A percentile compares a stretch with the other conserved stretches of the same genome.
phyloP scores from a whole-genome alignment of 2,888 invertebrate species.

The Ganaspis brasiliensis region DNA sequence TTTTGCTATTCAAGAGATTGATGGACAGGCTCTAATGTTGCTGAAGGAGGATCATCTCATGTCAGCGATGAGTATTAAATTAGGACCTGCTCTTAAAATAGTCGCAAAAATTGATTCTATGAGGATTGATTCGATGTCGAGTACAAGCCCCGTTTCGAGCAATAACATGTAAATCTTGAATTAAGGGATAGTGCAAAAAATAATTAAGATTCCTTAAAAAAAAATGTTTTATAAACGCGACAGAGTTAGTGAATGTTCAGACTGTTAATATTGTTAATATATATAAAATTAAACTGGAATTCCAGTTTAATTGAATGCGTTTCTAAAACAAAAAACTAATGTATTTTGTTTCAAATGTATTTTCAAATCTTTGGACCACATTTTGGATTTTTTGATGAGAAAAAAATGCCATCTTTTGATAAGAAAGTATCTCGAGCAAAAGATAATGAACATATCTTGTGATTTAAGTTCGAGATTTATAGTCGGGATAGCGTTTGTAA shows the following conservation, averaged over 20 bases:
- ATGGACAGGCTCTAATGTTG: slow-evolving; percentile 95
- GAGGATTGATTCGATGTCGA: slow-evolving; percentile 83
- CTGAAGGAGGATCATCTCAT: slow-evolving; percentile 97
- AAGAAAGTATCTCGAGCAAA: slow-evolving; percentile 1
- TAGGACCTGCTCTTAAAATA: slow-evolving; percentile 97
- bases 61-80: slow-evolving; percentile 96
- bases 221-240: slow-evolving; percentile 2
- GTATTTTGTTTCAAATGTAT: slow-evolving; percentile 32
- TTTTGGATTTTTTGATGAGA: slow-evolving; percentile 1
- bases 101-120: slow-evolving; percentile 95
- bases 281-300: slow-evolving; percentile 46
- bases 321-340: slow-evolving; percentile 26
- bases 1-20: slow-evolving; percentile 97
- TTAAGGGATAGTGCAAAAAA: slow-evolving; percentile 43
- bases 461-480: slow-evolving; percentile 35
- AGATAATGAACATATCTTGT: slow-evolving; percentile 32
- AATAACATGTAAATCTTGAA: slow-evolving; percentile 54
- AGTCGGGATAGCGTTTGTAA: neutral
- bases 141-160: slow-evolving; percentile 66
- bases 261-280: slow-evolving; percentile 29
- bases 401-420: slow-evolving; percentile 23
- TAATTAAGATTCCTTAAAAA: slow-evolving; percentile 1
- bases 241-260: slow-evolving; percentile 4
- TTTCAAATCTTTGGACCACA: neutral
- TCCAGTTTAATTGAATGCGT: slow-evolving; percentile 16